Percentiles rank a stretch among this genome's conserved stretches.
Conservation (phyloP, 1,140 invertebrate species). For the Galleria mellonella region DNA sequence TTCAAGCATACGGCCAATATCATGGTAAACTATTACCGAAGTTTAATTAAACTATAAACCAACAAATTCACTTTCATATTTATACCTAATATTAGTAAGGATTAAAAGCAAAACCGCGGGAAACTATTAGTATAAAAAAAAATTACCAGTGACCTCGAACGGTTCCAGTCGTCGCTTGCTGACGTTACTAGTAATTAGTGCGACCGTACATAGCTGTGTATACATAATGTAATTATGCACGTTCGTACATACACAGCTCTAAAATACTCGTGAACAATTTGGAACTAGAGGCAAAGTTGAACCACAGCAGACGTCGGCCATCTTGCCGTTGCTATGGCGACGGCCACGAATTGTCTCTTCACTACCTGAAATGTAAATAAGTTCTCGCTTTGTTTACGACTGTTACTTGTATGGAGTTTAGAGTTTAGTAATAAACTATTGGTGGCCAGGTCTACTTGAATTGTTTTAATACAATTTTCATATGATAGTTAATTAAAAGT, state of each 20-base stretch:
- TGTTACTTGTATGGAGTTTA: slow-evolving; percentile 25
- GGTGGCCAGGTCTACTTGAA: too few species aligned
- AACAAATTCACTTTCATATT: too few species aligned
- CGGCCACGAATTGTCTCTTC: slow-evolving; percentile 63
- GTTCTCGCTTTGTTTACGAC: slow-evolving; percentile 43
- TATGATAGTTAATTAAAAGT: too few species aligned
- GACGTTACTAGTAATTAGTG: slow-evolving; percentile 64
- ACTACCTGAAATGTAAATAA: slow-evolving; percentile 66
- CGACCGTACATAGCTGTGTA: slow-evolving; percentile 46
- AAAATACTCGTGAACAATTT: slow-evolving; percentile 69
- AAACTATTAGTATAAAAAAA: not conserved
- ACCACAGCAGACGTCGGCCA: slow-evolving; percentile 62
- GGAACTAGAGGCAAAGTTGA: slow-evolving; percentile 66
- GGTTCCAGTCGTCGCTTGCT: slow-evolving; percentile 15
- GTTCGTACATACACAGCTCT: slow-evolving; percentile 57
- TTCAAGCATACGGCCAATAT: too few species aligned
- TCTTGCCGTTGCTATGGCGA: slow-evolving; percentile 65
- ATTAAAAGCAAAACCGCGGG: too few species aligned
- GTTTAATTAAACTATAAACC: too few species aligned
- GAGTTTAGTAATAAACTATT: not conserved
- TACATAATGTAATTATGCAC: slow-evolving; percentile 71
- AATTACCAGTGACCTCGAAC: not conserved
- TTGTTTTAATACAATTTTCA: too few species aligned
- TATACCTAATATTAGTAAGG: too few species aligned
- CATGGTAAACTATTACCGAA: too few species aligned